Evolutionary conservation across 1,140 invertebrate genomes (phyloP).

Genomic region (Cyclina sinensis): DNA sequence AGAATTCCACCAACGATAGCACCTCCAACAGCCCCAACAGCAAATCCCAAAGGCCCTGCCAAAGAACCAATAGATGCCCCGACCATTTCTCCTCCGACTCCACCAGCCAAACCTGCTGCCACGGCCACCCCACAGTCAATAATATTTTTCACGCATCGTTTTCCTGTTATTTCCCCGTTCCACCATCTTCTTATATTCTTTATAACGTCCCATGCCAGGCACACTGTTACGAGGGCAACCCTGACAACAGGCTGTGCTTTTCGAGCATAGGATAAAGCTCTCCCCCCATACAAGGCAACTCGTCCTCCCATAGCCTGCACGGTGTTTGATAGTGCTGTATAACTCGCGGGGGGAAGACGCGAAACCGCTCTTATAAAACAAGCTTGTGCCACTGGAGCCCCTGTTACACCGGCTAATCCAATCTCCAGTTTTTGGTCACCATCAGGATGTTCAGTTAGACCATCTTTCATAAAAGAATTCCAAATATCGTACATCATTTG

Average conservation of each 20-base stretch:
- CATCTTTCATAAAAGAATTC: neutral
- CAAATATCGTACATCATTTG: neutral
- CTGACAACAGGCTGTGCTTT: neutral
- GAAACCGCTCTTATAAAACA: neutral
- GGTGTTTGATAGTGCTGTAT: neutral
- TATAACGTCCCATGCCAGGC: neutral
- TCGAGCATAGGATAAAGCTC: neutral
- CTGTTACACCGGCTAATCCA: neutral
- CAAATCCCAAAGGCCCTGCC: neutral
- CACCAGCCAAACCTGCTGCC: neutral
- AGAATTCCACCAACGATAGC: neutral
- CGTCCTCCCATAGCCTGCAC: neutral
- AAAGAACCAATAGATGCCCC: neutral
- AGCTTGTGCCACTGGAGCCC: neutral
- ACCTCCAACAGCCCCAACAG: neutral
- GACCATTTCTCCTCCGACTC: neutral
- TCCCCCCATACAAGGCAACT: neutral
- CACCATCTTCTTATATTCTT: slow-evolving; percentile 16
- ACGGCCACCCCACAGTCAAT: neutral
- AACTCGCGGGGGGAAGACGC: neutral
- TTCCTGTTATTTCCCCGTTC: neutral
- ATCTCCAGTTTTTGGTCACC: neutral
- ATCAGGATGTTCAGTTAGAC: neutral
- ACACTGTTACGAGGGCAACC: neutral
- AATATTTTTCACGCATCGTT: slow-evolving; percentile 8